Evolutionary conservation across 2,797 vertebrate species (phyloP).

Genomic region (Parotocinclus haroldoi): DNA sequence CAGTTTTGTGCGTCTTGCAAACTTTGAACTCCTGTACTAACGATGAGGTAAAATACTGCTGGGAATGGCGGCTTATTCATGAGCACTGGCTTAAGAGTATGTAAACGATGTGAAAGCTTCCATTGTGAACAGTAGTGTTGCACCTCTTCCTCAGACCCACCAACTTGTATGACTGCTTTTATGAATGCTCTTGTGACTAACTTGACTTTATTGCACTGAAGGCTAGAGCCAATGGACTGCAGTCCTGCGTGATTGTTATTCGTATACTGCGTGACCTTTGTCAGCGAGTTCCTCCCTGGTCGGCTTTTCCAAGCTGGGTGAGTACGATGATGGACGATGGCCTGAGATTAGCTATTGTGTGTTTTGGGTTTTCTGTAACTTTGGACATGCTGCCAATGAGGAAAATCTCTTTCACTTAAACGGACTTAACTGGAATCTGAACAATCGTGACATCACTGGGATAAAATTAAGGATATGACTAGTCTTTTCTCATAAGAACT

Average conservation of each 20-base stretch:
- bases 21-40: slow-evolving; percentile 93
- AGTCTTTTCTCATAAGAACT: too few species aligned
- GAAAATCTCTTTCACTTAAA: too few species aligned
- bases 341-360: background rate
- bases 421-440: too few species aligned
- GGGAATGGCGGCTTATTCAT: slow-evolving; percentile 90
- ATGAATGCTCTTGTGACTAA: slow-evolving; percentile 40
- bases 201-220: slow-evolving; percentile 63
- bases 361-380: background rate
- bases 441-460: too few species aligned
- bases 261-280: slow-evolving; percentile 96
- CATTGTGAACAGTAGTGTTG: slow-evolving; percentile 94
- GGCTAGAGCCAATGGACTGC: slow-evolving; percentile 99
- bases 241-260: slow-evolving; percentile 97
- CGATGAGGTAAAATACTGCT: slow-evolving; percentile 93
- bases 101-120: slow-evolving; percentile 80
- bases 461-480: too few species aligned
- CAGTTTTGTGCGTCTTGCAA: slow-evolving; percentile 91
- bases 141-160: slow-evolving; percentile 72
- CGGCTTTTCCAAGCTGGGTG: slow-evolving; percentile 97
- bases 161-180: slow-evolving; percentile 55
- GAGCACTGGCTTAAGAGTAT: slow-evolving; percentile 58
- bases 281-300: slow-evolving; percentile 94
- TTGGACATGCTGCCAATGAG: too few species aligned
- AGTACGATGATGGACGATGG: slow-evolving; percentile 48